A percentile compares a stretch with the other conserved stretches of the same genome.
These are phyloP conservation scores for Potamarius usumacintae DNA, from an alignment of 2,113 vertebrate species.

Conservation along the genomic window DNA sequence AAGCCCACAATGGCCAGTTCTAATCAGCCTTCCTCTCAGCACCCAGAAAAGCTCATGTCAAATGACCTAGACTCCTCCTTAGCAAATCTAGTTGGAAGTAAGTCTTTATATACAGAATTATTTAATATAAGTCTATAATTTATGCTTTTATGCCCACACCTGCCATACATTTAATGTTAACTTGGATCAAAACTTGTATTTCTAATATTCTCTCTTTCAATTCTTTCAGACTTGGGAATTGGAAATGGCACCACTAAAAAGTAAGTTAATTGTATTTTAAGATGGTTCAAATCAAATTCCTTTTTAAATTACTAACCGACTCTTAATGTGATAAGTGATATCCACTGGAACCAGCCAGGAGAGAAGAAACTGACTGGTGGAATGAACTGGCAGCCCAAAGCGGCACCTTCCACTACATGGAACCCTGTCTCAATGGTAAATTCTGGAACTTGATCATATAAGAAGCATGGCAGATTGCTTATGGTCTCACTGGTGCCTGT, in stretches of 20 bases:
- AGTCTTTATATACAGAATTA: conserved; percentile 66
- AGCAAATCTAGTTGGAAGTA: conserved; percentile 97
- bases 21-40: conserved; percentile 81
- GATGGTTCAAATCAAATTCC: background rate
- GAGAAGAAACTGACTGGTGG: conserved; percentile 96
- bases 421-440: conserved; percentile 96
- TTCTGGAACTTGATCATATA: background rate
- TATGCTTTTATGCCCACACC: background rate
- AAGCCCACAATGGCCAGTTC: conserved; percentile 92
- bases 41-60: conserved; percentile 90
- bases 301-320: background rate
- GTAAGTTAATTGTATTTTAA: conserved; percentile 70
- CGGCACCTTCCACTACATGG: conserved; percentile 92
- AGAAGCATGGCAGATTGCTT: background rate
- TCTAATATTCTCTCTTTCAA: background rate
- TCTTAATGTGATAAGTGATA: conserved; percentile 80
- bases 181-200: background rate
- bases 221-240: conserved; percentile 87
- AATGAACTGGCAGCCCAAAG: conserved; percentile 97
- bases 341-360: conserved; percentile 97
- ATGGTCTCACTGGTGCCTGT: conserved; percentile 3
- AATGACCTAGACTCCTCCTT: conserved; percentile 97
- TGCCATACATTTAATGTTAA: background rate
- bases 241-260: conserved; percentile 97
- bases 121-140: background rate